Percentiles rank a stretch among this genome's conserved stretches.
Evolutionary conservation across 2,113 vertebrate genomes (phyloP).

Genomic region (Synodontis membranacea): DNA sequence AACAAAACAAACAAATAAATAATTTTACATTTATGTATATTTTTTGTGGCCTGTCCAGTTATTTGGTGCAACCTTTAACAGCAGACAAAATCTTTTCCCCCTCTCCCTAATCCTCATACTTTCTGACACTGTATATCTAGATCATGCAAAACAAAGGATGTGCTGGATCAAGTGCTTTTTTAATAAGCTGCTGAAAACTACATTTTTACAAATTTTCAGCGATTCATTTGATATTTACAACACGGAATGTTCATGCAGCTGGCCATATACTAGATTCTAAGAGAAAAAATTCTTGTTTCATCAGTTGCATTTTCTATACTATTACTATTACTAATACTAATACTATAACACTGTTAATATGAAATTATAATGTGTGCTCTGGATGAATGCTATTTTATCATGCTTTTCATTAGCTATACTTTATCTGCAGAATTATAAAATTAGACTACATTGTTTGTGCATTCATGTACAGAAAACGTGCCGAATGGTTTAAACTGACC

Average conservation of each 20-base stretch:
- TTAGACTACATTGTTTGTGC: background rate
- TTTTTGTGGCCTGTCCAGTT: background rate
- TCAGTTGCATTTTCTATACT: background rate
- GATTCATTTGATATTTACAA: background rate
- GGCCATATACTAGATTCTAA: background rate
- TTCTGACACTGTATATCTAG: background rate
- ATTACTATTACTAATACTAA: too few species aligned
- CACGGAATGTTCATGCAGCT: background rate
- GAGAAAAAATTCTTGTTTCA: background rate
- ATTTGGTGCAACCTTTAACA: background rate
- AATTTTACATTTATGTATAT: background rate
- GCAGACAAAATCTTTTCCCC: background rate
- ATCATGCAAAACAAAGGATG: background rate
- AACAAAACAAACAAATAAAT: background rate
- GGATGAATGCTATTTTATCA: background rate
- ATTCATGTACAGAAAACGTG: background rate
- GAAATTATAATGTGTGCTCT: background rate
- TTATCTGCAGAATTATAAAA: background rate
- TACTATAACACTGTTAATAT: too few species aligned
- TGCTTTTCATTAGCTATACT: background rate
- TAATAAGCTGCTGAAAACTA: background rate
- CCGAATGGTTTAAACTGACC: background rate
- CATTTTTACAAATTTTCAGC: background rate
- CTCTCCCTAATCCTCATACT: background rate
- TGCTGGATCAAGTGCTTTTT: conserved; percentile 8